These are phyloP conservation scores for Drosophila saltans DNA, from an alignment of 1,140 invertebrate genomes.

Conservation along the genomic window DNA sequence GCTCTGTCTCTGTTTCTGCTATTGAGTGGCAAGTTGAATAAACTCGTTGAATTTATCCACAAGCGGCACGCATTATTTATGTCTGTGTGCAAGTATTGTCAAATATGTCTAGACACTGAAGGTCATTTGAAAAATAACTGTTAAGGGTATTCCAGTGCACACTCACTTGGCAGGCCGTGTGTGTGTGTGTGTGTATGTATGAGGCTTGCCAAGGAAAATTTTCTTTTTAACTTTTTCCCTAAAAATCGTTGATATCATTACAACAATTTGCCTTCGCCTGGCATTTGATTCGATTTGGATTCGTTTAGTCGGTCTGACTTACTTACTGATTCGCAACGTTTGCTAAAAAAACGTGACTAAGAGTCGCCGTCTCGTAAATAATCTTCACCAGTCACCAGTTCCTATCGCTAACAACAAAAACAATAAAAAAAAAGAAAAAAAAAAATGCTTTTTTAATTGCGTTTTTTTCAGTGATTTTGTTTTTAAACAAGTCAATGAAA, in stretches of 20 bases:
- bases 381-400: constrained; percentile 41
- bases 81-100: constrained; percentile 65
- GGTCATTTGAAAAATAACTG: constrained; percentile 60
- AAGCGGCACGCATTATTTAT: constrained; percentile 67
- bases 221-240: constrained; percentile 25
- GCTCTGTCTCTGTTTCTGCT: background rate
- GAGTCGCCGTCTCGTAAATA: constrained; percentile 45
- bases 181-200: too few species aligned
- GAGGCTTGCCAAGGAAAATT: constrained; percentile 43
- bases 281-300: constrained; percentile 23
- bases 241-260: too few species aligned
- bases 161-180: background rate
- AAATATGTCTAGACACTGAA: constrained; percentile 77
- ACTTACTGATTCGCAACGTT: constrained; percentile 36
- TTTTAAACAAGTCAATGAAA: constrained; percentile 59
- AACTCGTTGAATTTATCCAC: constrained; percentile 59
- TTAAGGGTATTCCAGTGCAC: constrained; percentile 39
- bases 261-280: background rate
- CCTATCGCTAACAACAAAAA: constrained; percentile 2
- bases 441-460: constrained; percentile 57
- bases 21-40: constrained; percentile 61
- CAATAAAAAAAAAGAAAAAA: background rate
- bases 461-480: constrained; percentile 23
- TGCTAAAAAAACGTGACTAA: constrained; percentile 64
- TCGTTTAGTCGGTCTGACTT: constrained; percentile 20